Percentiles rank a stretch among this genome's conserved stretches.
phyloP scores from a whole-genome alignment of 2,113 vertebrate genomes.

The Labeo catla region DNA sequence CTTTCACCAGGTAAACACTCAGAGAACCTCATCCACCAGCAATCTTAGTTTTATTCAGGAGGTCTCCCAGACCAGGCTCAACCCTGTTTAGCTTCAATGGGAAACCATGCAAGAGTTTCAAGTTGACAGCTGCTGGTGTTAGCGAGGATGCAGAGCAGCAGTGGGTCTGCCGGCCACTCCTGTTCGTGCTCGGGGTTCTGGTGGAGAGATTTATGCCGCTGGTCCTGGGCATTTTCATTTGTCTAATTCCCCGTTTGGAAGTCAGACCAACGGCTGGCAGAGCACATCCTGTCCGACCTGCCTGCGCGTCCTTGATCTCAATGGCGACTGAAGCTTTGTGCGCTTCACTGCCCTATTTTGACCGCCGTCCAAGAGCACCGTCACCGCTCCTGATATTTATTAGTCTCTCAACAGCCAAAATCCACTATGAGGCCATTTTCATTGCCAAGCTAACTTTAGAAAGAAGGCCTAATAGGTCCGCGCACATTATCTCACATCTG shows the following conservation, averaged over 20 bases:
- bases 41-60: background rate
- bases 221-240: slow-evolving; percentile 69
- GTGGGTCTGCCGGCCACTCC: slow-evolving; percentile 46
- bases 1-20: background rate
- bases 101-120: background rate
- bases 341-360: slow-evolving; percentile 40
- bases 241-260: slow-evolving; percentile 70
- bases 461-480: slow-evolving; percentile 46
- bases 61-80: background rate
- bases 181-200: slow-evolving; percentile 58
- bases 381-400: slow-evolving; percentile 47
- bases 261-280: slow-evolving; percentile 62
- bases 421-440: slow-evolving; percentile 44
- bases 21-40: background rate
- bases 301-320: slow-evolving; percentile 58
- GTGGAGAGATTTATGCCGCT: slow-evolving; percentile 69
- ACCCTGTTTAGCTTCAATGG: background rate
- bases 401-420: slow-evolving; percentile 40
- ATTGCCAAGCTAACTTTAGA: slow-evolving; percentile 32
- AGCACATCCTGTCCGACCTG: slow-evolving; percentile 50
- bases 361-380: slow-evolving; percentile 47
- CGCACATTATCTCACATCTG: slow-evolving; percentile 35
- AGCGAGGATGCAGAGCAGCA: slow-evolving; percentile 21
- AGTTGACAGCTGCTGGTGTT: background rate
- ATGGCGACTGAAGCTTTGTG: slow-evolving; percentile 28